Evolutionary conservation across 2,113 vertebrate species (phyloP).

Genomic region (Xiphophorus hellerii): DNA sequence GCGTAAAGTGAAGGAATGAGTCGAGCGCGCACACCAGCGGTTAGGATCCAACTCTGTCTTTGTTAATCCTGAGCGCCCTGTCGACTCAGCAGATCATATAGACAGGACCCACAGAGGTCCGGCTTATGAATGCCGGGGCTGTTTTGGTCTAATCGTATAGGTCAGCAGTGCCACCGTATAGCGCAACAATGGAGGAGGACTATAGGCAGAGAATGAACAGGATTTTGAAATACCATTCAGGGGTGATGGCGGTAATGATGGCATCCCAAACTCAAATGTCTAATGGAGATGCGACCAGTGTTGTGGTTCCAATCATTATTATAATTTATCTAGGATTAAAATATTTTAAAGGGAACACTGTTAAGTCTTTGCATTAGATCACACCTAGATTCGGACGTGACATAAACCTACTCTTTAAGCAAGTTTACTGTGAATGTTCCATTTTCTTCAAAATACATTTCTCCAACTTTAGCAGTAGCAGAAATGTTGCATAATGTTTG

Average conservation of each 20-base stretch:
- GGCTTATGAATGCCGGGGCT: slow-evolving; percentile 50
- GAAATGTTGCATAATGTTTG: neutral
- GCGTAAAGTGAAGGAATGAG: neutral
- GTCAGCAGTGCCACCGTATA: slow-evolving; percentile 78
- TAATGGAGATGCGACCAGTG: neutral
- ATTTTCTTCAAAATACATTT: neutral
- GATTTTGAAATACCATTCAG: slow-evolving; percentile 53
- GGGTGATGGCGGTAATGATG: neutral
- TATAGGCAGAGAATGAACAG: slow-evolving; percentile 70
- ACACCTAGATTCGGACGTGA: neutral
- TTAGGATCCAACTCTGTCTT: neutral
- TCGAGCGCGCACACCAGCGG: neutral
- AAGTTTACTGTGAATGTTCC: neutral
- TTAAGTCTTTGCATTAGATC: neutral
- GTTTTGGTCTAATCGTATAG: slow-evolving; percentile 70
- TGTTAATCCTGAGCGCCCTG: slow-evolving; percentile 42
- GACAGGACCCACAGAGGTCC: slow-evolving; percentile 41
- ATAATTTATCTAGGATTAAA: neutral
- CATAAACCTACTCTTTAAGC: neutral
- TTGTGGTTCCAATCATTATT: neutral
- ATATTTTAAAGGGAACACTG: neutral
- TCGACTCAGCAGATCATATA: slow-evolving; percentile 71
- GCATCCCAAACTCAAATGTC: no score
- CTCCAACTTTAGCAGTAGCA: neutral
- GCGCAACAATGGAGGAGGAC: slow-evolving; percentile 68